Conservation (phyloP, 2,797 vertebrate species). For the Morus bassanus region DNA sequence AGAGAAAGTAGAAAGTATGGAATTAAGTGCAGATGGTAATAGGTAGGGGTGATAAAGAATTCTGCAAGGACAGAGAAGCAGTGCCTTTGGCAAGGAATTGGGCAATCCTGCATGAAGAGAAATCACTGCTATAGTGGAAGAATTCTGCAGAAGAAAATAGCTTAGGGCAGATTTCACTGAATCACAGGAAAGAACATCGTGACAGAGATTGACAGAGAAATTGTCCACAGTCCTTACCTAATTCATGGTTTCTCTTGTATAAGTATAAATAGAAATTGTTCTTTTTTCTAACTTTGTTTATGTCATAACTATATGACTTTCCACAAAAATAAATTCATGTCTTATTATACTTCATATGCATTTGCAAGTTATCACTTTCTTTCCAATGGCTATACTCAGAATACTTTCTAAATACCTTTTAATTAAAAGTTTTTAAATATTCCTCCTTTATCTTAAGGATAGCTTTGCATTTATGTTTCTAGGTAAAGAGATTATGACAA, state of each 20-base stretch:
- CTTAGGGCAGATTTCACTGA: neutral
- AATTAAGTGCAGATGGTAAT: neutral
- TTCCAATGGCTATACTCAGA: neutral
- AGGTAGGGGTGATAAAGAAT: neutral
- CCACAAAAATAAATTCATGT: neutral
- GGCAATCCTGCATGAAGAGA: neutral
- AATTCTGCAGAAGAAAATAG: neutral
- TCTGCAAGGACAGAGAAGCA: neutral
- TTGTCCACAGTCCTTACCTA: neutral
- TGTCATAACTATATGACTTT: neutral
- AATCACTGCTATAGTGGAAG: neutral
- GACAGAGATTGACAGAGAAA: neutral
- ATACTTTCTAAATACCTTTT: neutral
- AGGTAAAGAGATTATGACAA: neutral
- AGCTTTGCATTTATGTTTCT: neutral
- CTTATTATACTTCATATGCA: neutral
- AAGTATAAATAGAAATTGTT: neutral
- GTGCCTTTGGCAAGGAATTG: neutral
- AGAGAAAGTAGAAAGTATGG: neutral
- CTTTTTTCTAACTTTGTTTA: neutral
- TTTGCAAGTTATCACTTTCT: neutral
- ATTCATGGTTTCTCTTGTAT: neutral
- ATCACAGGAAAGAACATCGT: neutral
- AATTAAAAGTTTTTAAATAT: neutral
- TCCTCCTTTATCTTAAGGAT: neutral